Conservation (phyloP, 2,113 vertebrate species). For the Hirundichthys speculiger region DNA sequence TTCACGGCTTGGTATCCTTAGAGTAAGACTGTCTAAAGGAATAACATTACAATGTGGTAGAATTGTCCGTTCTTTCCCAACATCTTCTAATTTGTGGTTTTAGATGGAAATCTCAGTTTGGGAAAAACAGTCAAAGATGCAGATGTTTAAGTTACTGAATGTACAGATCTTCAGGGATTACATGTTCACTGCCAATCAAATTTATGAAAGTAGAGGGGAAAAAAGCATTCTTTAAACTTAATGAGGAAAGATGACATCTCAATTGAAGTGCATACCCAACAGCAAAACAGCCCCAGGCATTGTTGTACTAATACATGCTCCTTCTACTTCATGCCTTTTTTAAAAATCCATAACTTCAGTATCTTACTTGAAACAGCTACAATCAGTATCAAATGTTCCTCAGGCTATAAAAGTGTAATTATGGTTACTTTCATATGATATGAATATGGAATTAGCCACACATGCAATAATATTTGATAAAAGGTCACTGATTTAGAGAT, state of each 20-base stretch:
- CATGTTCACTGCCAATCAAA: too few relatives aligned
- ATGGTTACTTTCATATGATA: background rate
- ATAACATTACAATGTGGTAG: too few relatives aligned
- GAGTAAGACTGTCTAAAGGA: too few relatives aligned
- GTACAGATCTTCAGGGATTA: too few relatives aligned
- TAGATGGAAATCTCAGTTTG: too few relatives aligned
- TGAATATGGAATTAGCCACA: conserved; percentile 5
- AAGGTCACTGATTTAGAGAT: background rate
- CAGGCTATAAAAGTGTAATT: background rate
- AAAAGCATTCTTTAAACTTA: background rate
- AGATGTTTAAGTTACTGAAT: too few relatives aligned
- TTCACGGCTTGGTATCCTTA: too few relatives aligned
- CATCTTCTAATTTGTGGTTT: too few relatives aligned
- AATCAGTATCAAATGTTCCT: background rate
- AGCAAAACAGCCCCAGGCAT: conserved; percentile 14
- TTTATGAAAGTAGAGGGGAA: too few relatives aligned
- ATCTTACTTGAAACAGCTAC: conserved; percentile 2
- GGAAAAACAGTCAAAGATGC: too few relatives aligned
- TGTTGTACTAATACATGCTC: conserved; percentile 1
- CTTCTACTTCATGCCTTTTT: conserved; percentile 6
- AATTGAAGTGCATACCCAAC: conserved; percentile 12
- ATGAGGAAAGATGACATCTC: conserved; percentile 14
- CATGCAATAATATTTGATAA: background rate
- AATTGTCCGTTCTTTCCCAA: too few relatives aligned
- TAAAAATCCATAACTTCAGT: background rate